Conservation (phyloP, 2,113 vertebrate genomes). For the Romanogobio albipinnatus region DNA sequence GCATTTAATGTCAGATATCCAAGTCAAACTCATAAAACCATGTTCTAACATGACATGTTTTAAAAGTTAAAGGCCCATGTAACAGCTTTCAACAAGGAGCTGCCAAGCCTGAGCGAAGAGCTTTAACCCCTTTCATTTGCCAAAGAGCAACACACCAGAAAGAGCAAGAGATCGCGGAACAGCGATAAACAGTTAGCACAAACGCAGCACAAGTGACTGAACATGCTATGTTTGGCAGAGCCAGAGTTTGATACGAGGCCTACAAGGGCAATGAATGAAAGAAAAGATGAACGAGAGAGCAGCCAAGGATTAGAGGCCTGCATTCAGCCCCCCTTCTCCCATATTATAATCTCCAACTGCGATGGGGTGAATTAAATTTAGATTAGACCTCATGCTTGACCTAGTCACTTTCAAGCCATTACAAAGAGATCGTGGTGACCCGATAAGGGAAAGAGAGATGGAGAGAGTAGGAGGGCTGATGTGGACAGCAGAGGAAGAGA, state of each 20-base stretch:
- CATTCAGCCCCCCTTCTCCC: not conserved
- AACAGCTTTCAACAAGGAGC: slow-evolving; percentile 42
- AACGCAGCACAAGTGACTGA: not conserved
- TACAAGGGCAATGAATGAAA: slow-evolving; percentile 24
- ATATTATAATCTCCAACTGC: slow-evolving; percentile 30
- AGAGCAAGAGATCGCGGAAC: not conserved
- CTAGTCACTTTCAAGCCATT: slow-evolving; percentile 61
- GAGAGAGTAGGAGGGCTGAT: not conserved
- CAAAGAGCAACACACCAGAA: slow-evolving; percentile 34
- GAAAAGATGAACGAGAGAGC: not conserved
- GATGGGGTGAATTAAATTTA: slow-evolving; percentile 65
- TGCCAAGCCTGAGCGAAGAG: slow-evolving; percentile 34
- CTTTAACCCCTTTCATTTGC: slow-evolving; percentile 11
- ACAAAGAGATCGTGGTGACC: slow-evolving; percentile 60
- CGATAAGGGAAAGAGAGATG: slow-evolving; percentile 37
- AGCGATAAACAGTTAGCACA: slow-evolving; percentile 6
- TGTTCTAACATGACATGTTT: slow-evolving; percentile 48
- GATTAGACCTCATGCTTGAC: slow-evolving; percentile 66
- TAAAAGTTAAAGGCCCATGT: slow-evolving; percentile 49
- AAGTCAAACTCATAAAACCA: slow-evolving; percentile 45
- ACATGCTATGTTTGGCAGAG: slow-evolving; percentile 36
- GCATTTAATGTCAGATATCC: slow-evolving; percentile 45
- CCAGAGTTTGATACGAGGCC: slow-evolving; percentile 9
- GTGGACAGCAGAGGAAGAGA: not conserved
- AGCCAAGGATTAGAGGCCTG: not conserved